These are phyloP conservation scores for Percopsis omiscomaycus DNA, from an alignment of 2,797 vertebrate species.

Conservation along the genomic window DNA sequence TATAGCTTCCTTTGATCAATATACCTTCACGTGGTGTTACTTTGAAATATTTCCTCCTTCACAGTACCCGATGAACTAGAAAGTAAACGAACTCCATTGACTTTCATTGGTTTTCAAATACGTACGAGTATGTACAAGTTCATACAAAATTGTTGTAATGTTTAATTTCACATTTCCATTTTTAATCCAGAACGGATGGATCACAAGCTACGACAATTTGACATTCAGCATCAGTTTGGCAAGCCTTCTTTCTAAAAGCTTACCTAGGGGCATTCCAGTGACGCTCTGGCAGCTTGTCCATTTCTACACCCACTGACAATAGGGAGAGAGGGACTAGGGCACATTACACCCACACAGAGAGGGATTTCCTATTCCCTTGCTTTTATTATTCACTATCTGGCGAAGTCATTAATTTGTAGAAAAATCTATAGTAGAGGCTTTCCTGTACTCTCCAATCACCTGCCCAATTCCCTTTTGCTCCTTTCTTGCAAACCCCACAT, in stretches of 20 bases:
- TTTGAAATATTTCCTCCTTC: too few relatives aligned
- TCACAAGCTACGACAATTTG: background rate
- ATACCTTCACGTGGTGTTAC: too few relatives aligned
- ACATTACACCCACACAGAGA: constrained; percentile 61
- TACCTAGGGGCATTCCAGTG: constrained; percentile 45
- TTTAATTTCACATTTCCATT: too few relatives aligned
- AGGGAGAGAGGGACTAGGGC: constrained; percentile 59
- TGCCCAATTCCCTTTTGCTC: constrained; percentile 42
- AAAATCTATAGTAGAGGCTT: constrained; percentile 77
- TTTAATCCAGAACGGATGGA: too few relatives aligned
- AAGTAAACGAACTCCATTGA: too few relatives aligned
- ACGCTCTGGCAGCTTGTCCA: constrained; percentile 62
- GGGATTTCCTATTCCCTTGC: constrained; percentile 66
- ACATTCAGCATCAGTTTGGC: constrained; percentile 30
- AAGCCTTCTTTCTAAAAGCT: constrained; percentile 40
- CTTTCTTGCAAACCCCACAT: constrained; percentile 32
- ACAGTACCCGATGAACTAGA: too few relatives aligned
- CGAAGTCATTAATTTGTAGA: constrained; percentile 73
- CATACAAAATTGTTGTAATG: too few relatives aligned
- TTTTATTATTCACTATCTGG: constrained; percentile 63
- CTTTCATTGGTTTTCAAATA: too few relatives aligned
- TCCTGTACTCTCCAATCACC: constrained; percentile 63
- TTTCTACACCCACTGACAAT: constrained; percentile 69
- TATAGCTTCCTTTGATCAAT: too few relatives aligned
- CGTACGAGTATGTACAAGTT: too few relatives aligned